Evolutionary conservation across 2,113 vertebrate species (phyloP).

Genomic region (Amblyornis subalaris): DNA sequence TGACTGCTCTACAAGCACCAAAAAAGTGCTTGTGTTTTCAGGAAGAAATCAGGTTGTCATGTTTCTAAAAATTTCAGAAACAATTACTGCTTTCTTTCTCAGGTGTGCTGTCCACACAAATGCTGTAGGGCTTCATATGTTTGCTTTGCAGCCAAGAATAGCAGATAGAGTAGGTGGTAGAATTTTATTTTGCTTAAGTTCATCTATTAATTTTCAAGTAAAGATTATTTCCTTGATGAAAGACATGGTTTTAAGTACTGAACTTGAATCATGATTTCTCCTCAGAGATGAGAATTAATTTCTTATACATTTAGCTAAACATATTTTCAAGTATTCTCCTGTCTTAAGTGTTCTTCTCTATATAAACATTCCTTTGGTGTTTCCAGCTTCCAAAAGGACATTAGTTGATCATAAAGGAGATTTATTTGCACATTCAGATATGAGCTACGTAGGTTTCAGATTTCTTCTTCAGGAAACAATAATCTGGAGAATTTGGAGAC

Average conservation of each 20-base stretch:
- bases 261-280: not conserved
- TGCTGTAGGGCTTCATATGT: not conserved
- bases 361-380: not conserved
- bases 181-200: not conserved
- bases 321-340: not conserved
- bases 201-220: not conserved
- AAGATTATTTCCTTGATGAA: not conserved
- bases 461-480: constrained; percentile 25
- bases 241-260: not conserved
- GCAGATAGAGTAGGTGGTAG: not conserved
- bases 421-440: constrained; percentile 1
- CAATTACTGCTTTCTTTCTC: not conserved
- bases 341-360: not conserved
- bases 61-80: not conserved
- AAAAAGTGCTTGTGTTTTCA: not conserved
- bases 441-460: not conserved
- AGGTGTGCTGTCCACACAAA: not conserved
- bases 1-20: not conserved
- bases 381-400: not conserved
- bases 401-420: not conserved
- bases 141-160: not conserved
- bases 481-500: not conserved
- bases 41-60: not conserved
- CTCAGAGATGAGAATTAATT: not conserved
- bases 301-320: not conserved